Evolutionary conservation across 2,113 vertebrate genomes (phyloP), one percentile per base, ranked within the genome.

Genomic region (Oreotrochilus melanogaster): DNA sequence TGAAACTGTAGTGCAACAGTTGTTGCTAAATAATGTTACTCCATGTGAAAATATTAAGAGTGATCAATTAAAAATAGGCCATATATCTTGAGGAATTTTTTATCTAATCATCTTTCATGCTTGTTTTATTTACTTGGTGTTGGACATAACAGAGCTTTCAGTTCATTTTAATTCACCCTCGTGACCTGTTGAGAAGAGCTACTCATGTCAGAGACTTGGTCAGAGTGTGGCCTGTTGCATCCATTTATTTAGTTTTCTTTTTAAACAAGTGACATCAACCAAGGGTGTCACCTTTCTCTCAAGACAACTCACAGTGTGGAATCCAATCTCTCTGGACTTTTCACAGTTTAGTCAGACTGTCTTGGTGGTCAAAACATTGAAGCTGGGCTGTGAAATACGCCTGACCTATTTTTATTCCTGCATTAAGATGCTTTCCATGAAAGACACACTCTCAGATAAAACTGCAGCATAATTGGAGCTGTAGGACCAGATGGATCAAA

Each of bases 21-120:
- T 94, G 57, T 86, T 89, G 48, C 73, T 92, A 75, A 93, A 78
- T 72, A 89, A 30, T 61, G 70, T 86, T 91, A 57, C 76, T 91
- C 51, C 86, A 18, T 0, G 0, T 95, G 94, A 69, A 65, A 75
- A 30, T 91, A 54, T 84, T 93, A 89, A 69, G 73, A 81, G 64
- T 64, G 58, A 69, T 56, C 7, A 3, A 62, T 71, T 78, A 61
- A 87, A 93, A 93, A 78, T 64, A 70, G 43, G 42, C 18, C 5
- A 2, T 76, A 3, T 53, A 37, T 25, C 6, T 78, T 72, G 61
- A 78, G 48, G 78, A 81, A 64, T n/a, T 69, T 83, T 74, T 83
- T 74, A 75, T 84, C 25, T 57, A 66, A 58, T 33, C 74, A 53
- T 74, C 48, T 91, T 74, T 45, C 13, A 6, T 51, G 54, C 48